These are phyloP conservation scores for Engystomops pustulosus DNA, from an alignment of 2,113 vertebrate genomes.

Conservation along the genomic window DNA sequence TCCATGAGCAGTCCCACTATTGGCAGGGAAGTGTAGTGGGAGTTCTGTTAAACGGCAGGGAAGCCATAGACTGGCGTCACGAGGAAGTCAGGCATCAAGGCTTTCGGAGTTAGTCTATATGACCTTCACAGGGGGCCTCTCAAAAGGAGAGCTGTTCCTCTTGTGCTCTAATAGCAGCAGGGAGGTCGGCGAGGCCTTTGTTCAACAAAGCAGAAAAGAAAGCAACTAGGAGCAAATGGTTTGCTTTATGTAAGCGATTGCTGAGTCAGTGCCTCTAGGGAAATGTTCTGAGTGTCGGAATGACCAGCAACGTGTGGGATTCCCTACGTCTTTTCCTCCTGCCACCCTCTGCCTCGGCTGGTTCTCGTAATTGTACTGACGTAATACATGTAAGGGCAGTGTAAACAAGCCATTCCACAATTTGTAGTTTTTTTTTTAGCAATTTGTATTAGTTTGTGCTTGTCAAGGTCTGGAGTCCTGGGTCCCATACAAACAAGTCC, in stretches of 20 bases:
- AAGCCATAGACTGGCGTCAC: constrained; percentile 74
- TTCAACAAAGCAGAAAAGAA: constrained; percentile 92
- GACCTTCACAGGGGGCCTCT: constrained; percentile 82
- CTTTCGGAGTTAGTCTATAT: constrained; percentile 68
- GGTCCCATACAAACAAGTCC: neutral
- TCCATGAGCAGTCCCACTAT: constrained; percentile 73
- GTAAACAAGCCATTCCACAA: neutral
- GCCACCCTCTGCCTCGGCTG: constrained; percentile 30
- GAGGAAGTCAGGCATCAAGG: constrained; percentile 66
- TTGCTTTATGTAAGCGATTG: constrained; percentile 80
- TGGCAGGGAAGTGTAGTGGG: constrained; percentile 71
- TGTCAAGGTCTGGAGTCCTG: neutral
- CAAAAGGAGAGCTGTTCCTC: constrained; percentile 76
- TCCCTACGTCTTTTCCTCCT: constrained; percentile 15
- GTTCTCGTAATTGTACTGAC: neutral
- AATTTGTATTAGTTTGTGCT: neutral
- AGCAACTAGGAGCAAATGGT: constrained; percentile 83
- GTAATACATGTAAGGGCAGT: neutral
- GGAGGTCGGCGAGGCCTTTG: constrained; percentile 86
- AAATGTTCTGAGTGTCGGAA: constrained; percentile 8
- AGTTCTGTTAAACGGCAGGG: constrained; percentile 77
- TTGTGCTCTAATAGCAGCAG: constrained; percentile 74
- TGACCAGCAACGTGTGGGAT: constrained; percentile 32
- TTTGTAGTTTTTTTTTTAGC: neutral
- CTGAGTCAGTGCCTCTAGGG: constrained; percentile 73